phyloP scores from a whole-genome alignment of 2,113 vertebrate genomes.

The Zingel zingel region DNA sequence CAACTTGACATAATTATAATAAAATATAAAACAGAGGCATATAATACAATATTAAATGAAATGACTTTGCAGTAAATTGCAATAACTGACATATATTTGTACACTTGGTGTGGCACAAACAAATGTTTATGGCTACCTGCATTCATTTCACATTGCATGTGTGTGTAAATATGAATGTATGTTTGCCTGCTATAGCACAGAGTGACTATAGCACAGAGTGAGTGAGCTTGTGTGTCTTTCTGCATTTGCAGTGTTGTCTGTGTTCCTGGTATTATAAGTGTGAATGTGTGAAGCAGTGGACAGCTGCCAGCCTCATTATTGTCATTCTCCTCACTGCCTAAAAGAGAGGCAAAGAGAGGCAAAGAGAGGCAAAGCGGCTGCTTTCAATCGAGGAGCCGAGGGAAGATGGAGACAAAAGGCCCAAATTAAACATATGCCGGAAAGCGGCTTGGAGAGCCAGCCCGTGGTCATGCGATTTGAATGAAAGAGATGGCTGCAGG shows the following conservation, averaged over 20 bases:
- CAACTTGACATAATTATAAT: slow-evolving; percentile 70
- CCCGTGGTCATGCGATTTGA: slow-evolving; percentile 74
- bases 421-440: slow-evolving; percentile 84
- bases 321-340: slow-evolving; percentile 86
- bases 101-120: slow-evolving; percentile 65
- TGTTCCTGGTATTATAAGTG: slow-evolving; percentile 68
- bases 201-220: slow-evolving; percentile 34
- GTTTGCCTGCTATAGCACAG: slow-evolving; percentile 39
- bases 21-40: slow-evolving; percentile 72
- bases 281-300: slow-evolving; percentile 80
- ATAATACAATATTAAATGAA: slow-evolving; percentile 59
- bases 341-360: slow-evolving; percentile 75
- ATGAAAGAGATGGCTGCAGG: slow-evolving; percentile 75
- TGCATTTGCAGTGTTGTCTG: slow-evolving; percentile 45
- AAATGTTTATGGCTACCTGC: slow-evolving; percentile 83
- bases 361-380: slow-evolving; percentile 76
- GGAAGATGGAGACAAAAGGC: slow-evolving; percentile 78
- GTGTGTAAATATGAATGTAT: slow-evolving; percentile 37
- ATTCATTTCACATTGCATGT: slow-evolving; percentile 63
- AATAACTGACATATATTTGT: slow-evolving; percentile 64
- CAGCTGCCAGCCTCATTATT: slow-evolving; percentile 85
- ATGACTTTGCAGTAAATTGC: slow-evolving; percentile 62
- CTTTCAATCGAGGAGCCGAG: slow-evolving; percentile 79
- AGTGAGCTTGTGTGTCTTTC: slow-evolving; percentile 26
- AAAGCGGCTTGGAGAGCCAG: slow-evolving; percentile 82